Evolutionary conservation across 2,888 invertebrate genomes (phyloP).

Genomic region (Hipparchia sbordonii): DNA sequence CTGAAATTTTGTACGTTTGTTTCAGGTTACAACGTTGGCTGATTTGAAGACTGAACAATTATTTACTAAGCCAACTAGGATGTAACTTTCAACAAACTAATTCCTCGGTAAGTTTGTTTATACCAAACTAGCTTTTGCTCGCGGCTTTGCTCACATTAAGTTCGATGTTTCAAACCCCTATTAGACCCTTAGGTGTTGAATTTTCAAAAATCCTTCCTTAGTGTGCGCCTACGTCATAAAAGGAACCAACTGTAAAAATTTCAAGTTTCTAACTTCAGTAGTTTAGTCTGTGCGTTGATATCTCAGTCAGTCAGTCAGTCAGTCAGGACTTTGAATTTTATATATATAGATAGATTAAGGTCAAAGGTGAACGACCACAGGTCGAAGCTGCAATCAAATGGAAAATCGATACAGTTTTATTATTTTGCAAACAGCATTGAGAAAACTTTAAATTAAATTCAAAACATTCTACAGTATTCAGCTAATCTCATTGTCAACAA

Average conservation of each 20-base stretch:
- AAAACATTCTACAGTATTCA: constrained; percentile 80
- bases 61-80: constrained; percentile 64
- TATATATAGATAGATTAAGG: no score
- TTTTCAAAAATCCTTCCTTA: no score
- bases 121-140: no score
- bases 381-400: constrained; percentile 11
- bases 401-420: constrained; percentile 44
- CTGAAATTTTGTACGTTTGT: constrained; percentile 58
- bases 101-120: constrained; percentile 56
- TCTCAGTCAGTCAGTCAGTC: no score
- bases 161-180: no score
- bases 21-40: constrained; percentile 70
- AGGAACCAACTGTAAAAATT: no score
- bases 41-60: constrained; percentile 75
- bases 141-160: no score
- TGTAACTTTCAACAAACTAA: constrained; percentile 69
- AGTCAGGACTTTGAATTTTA: no score
- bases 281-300: no score
- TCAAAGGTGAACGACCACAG: constrained; percentile 29
- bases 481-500: constrained; percentile 81
- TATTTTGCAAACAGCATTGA: constrained; percentile 72
- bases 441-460: constrained; percentile 71
- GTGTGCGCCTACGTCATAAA: no score
- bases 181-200: no score
- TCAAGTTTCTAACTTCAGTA: no score